These are phyloP conservation scores for Pseudobourletiella spinata DNA, from an alignment of 1,140 invertebrate genomes.

Conservation along the genomic window DNA sequence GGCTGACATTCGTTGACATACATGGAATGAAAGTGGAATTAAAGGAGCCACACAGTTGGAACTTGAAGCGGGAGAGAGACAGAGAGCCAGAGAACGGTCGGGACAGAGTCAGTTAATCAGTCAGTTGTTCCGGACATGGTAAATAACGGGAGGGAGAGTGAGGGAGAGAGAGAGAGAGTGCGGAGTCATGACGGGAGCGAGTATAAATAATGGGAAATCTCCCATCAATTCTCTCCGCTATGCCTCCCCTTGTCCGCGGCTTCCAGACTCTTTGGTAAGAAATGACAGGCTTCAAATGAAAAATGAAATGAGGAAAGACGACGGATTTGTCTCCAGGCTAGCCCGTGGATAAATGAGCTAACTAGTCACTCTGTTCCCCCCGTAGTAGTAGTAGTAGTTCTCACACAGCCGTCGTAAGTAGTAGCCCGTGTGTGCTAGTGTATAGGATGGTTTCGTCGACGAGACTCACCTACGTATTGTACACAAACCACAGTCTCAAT, in stretches of 20 bases:
- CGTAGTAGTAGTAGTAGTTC: too few relatives aligned
- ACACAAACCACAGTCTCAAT: too few relatives aligned
- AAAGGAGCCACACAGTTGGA: not conserved
- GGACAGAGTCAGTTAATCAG: not conserved
- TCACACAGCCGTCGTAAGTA: too few relatives aligned
- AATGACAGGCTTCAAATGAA: not conserved
- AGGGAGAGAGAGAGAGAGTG: not conserved
- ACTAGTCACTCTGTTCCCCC: too few relatives aligned
- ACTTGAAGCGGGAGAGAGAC: too few relatives aligned
- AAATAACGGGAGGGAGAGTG: not conserved
- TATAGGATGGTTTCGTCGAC: too few relatives aligned
- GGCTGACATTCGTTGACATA: too few relatives aligned
- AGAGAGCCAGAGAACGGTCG: not conserved
- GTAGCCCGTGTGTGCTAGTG: too few relatives aligned
- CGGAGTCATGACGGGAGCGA: not conserved
- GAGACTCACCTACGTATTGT: too few relatives aligned
- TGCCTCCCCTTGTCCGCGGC: not conserved
- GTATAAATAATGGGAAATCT: not conserved
- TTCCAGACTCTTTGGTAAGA: not conserved
- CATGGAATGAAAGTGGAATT: not conserved
- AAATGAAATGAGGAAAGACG: slow-evolving; percentile 4
- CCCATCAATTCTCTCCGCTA: not conserved
- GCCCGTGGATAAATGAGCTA: too few relatives aligned
- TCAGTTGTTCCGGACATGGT: not conserved
- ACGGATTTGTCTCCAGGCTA: not conserved